phyloP scores from a whole-genome alignment of 2,797 vertebrate species.

The Ctenochaetus hawaiiensis region DNA sequence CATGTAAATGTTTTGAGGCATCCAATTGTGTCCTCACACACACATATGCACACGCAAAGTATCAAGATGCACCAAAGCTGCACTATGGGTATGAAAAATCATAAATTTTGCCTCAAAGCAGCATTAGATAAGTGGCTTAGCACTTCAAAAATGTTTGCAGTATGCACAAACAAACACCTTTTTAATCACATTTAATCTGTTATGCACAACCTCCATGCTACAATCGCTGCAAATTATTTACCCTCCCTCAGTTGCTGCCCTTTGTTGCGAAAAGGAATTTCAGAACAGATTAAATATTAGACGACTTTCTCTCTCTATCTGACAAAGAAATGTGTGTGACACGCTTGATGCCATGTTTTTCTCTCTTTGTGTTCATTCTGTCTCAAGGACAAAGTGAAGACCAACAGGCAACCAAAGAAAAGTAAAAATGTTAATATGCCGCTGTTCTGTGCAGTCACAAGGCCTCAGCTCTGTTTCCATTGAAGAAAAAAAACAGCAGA shows the following conservation, averaged over 20 bases:
- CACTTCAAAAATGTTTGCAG: conserved; percentile 2
- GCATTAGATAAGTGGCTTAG: conserved; percentile 1
- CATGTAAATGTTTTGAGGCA: not conserved
- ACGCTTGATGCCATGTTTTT: not conserved
- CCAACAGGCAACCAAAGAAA: conserved; percentile 60
- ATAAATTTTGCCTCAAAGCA: not conserved
- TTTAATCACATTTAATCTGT: conserved; percentile 25
- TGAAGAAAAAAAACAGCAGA: conserved; percentile 64
- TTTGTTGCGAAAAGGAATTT: conserved; percentile 5
- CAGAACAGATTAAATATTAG: conserved; percentile 32
- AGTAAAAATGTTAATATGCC: conserved; percentile 58
- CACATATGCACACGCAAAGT: conserved; percentile 1
- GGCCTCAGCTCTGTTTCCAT: conserved; percentile 57
- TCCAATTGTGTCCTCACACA: not conserved
- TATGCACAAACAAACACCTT: conserved; percentile 12
- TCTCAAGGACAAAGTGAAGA: conserved; percentile 52
- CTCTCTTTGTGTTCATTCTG: conserved; percentile 36
- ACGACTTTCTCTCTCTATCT: conserved; percentile 11
- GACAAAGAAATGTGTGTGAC: not conserved
- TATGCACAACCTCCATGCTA: conserved; percentile 4
- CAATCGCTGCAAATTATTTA: conserved; percentile 33
- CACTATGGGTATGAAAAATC: not conserved
- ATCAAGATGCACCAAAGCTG: not conserved
- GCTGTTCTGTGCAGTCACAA: conserved; percentile 54
- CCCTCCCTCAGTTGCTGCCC: not conserved